Conservation (phyloP, 1,140 invertebrate genomes). For the Caenorhabditis tropicalis region DNA sequence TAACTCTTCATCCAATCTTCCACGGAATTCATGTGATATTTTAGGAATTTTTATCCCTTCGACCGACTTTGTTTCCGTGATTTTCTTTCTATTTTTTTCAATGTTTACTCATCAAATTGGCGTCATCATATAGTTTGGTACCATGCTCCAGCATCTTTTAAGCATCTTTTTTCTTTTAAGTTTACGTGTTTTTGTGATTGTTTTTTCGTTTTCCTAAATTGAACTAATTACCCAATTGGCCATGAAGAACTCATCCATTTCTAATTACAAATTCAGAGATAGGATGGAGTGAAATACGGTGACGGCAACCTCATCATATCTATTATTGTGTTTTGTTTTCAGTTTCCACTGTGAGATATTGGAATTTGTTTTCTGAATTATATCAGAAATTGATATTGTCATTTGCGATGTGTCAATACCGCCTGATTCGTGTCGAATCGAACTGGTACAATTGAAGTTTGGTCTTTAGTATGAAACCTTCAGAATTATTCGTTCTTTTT, state of each 20-base stretch:
- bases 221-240: background rate
- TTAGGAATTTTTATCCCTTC: background rate
- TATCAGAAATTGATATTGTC: too few relatives aligned
- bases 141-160: background rate
- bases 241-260: background rate
- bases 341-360: too few relatives aligned
- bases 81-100: background rate
- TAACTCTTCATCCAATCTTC: background rate
- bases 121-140: background rate
- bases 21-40: constrained; percentile 7
- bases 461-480: too few relatives aligned
- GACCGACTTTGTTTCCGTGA: background rate
- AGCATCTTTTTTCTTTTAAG: background rate
- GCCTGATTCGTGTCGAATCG: too few relatives aligned
- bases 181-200: background rate
- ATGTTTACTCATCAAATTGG: constrained; percentile 19
- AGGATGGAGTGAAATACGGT: background rate
- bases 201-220: background rate
- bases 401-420: too few relatives aligned
- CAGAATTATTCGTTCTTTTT: too few relatives aligned
- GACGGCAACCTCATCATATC: too few relatives aligned
- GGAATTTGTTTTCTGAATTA: too few relatives aligned
- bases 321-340: too few relatives aligned
- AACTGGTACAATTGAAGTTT: too few relatives aligned
- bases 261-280: constrained; percentile 4